Evolutionary conservation across 2,888 invertebrate genomes (phyloP), one percentile per base, ranked within the genome.

Genomic region (Megalurothrips usitatus): DNA sequence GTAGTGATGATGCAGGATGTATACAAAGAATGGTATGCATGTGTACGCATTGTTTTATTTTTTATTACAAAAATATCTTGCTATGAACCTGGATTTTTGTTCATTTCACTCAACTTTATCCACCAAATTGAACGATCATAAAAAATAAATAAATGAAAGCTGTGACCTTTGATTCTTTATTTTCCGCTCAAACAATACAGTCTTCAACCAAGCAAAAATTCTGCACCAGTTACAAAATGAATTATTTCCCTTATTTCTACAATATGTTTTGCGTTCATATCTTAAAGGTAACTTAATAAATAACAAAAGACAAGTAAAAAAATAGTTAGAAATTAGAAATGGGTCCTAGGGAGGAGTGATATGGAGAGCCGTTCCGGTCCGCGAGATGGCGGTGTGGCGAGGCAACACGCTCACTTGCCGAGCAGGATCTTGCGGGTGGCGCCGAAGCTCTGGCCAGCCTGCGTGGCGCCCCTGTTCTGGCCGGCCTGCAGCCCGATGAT

Each of bases 401-500:
- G n/a, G n/a, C n/a, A n/a, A n/a, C n/a, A 6, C 34, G 34, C 83
- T 87, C 88, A 94, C 88, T 94, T 94, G 87, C 94, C 94, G 82
- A 94, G 90, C 84, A 94, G 91, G 85, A 94, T 94, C 87, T 94
- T 94, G 85, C 94, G 91, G 79, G 93, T 91, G 47, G 94, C 93
- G n/a, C 96, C 96, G 85, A 96, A 94, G 89, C 88, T 96, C 87
- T 94, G 94, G 11, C 96, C 96, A 1, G 94, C 92, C 86, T 96
- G 96, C 58, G 92, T 93, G 14, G 96, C 96, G 19, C 94, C 92
- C 85, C 93, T 93, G 88, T 96, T 96, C 84, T 92, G 92, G 68
- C 97, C 96, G 79, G 95, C 95, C 88, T 97, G 96, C 8, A 96
- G 90, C 28, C 95, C 94, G 84, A 96, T 96, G 68, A 96, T 92